Percentiles rank a stretch among this genome's conserved stretches.
phyloP scores from a whole-genome alignment of 2,113 vertebrate genomes.

The Pholis gunnellus region DNA sequence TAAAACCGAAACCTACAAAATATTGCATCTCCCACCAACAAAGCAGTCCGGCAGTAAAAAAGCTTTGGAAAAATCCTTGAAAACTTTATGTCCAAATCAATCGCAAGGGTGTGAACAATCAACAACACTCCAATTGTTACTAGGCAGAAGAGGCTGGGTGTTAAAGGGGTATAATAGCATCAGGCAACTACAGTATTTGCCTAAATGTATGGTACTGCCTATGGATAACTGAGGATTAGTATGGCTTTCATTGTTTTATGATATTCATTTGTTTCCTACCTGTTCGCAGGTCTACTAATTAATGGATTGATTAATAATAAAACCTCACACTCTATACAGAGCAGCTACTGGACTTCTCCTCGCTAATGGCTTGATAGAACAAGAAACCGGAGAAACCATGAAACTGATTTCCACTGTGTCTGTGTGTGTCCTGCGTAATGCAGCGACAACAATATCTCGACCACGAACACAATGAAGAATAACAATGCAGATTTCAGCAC shows the following conservation, averaged over 20 bases:
- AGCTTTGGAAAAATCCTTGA: not conserved
- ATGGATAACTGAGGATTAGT: not conserved
- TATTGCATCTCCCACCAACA: not conserved
- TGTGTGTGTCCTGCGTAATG: constrained; percentile 35
- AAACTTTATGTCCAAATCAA: not conserved
- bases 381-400: not conserved
- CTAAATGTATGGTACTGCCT: not conserved
- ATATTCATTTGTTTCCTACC: not conserved
- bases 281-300: not conserved
- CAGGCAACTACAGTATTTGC: not conserved
- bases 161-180: not conserved
- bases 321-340: not conserved
- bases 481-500: constrained; percentile 42
- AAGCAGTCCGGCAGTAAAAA: not conserved
- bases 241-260: not conserved
- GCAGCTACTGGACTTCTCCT: not conserved
- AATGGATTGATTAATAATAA: not conserved
- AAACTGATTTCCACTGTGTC: not conserved
- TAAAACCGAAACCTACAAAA: not conserved
- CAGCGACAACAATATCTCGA: constrained; percentile 32
- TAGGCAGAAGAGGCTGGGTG: not conserved
- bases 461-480: constrained; percentile 39
- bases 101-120: not conserved
- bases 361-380: not conserved
- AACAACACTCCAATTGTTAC: not conserved